These are phyloP conservation scores for Lineus longissimus DNA, from an alignment of 1,140 invertebrate genomes.

Conservation along the genomic window DNA sequence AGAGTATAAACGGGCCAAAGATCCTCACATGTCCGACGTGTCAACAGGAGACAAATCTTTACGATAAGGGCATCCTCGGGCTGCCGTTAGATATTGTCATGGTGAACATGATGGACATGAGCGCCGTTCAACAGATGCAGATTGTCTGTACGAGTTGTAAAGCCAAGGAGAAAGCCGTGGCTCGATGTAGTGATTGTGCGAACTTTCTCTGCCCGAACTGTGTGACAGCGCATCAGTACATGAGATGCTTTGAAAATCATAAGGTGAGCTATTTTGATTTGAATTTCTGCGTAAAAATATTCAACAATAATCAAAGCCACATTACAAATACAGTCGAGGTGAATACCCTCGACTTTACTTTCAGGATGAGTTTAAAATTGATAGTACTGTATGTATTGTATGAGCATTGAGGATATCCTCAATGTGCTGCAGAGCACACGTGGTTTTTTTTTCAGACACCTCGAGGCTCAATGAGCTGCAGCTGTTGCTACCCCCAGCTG, in stretches of 20 bases:
- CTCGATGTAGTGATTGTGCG: constrained; percentile 86
- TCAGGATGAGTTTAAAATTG: no score
- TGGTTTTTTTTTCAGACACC: no score
- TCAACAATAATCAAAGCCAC: no score
- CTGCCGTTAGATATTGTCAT: constrained; percentile 78
- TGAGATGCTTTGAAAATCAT: constrained; percentile 91
- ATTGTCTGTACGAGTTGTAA: constrained; percentile 59
- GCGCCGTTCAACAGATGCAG: constrained; percentile 69
- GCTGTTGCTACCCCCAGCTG: no score
- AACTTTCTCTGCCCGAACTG: constrained; percentile 90
- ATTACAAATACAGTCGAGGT: no score
- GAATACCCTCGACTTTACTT: background rate
- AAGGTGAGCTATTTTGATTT: constrained; percentile 51
- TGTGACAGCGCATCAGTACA: constrained; percentile 84
- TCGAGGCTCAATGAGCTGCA: no score
- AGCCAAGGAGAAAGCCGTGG: constrained; percentile 68
- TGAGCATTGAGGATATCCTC: no score
- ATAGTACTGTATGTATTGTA: no score
- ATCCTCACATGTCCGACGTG: constrained; percentile 68
- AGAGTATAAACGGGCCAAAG: constrained; percentile 54
- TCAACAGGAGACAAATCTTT: constrained; percentile 68
- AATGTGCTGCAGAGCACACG: no score
- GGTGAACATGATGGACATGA: constrained; percentile 80
- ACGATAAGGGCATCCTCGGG: constrained; percentile 63
- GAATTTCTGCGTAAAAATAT: background rate